These are phyloP conservation scores for Hippocampus guttulatus DNA, from an alignment of 2,113 vertebrate genomes.

Conservation along the genomic window DNA sequence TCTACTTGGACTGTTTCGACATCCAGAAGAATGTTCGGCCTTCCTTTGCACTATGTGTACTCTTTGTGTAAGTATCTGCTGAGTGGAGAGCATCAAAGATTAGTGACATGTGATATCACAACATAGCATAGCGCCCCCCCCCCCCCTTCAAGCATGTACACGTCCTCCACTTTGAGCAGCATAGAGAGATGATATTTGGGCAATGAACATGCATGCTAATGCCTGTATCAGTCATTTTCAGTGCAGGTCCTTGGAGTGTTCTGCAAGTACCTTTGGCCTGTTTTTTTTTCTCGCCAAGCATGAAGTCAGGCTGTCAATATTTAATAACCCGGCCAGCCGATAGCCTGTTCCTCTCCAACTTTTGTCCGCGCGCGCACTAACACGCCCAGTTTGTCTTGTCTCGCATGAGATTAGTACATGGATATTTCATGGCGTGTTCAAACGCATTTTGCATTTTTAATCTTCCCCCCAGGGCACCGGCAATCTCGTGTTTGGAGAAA, in stretches of 20 bases:
- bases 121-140: background rate
- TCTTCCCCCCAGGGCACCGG: background rate
- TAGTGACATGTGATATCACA: background rate
- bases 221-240: background rate
- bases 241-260: background rate
- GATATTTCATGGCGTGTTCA: slow-evolving; percentile 33
- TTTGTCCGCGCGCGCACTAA: slow-evolving; percentile 17
- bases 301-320: slow-evolving; percentile 58
- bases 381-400: slow-evolving; percentile 12
- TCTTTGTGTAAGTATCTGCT: background rate
- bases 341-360: slow-evolving; percentile 45
- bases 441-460: slow-evolving; percentile 28
- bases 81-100: background rate
- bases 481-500: slow-evolving; percentile 1
- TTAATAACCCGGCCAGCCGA: slow-evolving; percentile 41
- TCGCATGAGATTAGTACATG: slow-evolving; percentile 10
- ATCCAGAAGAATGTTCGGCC: background rate
- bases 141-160: background rate
- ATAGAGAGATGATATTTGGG: background rate
- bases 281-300: slow-evolving; percentile 32
- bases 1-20: background rate
- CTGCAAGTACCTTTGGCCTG: background rate
- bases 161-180: background rate
- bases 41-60: background rate
- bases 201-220: background rate